These are phyloP conservation scores for Myotis planiceps DNA, from an alignment of 2,797 vertebrate species.

Conservation along the genomic window DNA sequence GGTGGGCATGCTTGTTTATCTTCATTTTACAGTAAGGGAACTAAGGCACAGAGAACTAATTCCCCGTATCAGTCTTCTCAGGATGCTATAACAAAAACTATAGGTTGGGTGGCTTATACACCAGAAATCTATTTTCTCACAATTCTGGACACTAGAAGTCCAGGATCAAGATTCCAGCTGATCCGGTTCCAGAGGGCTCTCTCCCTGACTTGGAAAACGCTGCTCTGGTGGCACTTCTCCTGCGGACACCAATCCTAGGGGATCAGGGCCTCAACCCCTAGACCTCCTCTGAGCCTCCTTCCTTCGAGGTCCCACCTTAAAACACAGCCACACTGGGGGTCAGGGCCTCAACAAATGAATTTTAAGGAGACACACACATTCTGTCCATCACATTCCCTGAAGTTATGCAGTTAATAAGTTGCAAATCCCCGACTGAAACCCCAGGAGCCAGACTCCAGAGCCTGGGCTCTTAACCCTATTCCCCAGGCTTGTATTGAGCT, in stretches of 20 bases:
- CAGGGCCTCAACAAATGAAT: neutral
- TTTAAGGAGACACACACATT: neutral
- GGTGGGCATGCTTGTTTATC: neutral
- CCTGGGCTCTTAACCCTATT: neutral
- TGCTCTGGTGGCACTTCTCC: neutral
- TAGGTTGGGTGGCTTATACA: neutral
- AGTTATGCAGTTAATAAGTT: neutral
- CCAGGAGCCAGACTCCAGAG: neutral
- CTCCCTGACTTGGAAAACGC: neutral
- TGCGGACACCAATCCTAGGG: neutral
- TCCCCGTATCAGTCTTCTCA: neutral
- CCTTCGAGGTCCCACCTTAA: neutral
- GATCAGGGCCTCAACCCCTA: too few relatives aligned
- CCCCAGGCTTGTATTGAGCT: neutral
- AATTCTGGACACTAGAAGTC: neutral
- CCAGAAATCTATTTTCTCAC: neutral
- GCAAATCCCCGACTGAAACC: neutral
- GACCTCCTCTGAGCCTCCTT: neutral
- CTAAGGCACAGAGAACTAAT: neutral
- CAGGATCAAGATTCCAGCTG: neutral
- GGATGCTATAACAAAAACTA: neutral
- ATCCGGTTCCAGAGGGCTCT: neutral
- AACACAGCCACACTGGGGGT: neutral
- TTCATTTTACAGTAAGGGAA: neutral
- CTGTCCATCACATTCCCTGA: neutral